Evolutionary conservation across 2,113 vertebrate genomes (phyloP).

Genomic region (Oreochromis spilurus): DNA sequence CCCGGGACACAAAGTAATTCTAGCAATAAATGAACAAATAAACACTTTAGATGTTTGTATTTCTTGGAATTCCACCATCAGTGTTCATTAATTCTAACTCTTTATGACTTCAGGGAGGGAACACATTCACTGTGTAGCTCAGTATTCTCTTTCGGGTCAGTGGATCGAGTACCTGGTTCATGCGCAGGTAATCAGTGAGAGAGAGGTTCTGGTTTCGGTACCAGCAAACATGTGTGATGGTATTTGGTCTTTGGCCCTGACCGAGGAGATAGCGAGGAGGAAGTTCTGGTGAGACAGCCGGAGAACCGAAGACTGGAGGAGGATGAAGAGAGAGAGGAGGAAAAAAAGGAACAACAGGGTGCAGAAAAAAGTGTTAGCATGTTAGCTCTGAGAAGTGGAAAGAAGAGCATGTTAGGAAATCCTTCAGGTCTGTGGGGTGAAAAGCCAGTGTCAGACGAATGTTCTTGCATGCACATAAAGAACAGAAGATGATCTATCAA

Average conservation of each 20-base stretch:
- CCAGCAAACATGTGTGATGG: slow-evolving; percentile 94
- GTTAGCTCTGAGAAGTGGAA: slow-evolving; percentile 18
- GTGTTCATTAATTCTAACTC: not conserved
- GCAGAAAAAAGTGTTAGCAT: slow-evolving; percentile 39
- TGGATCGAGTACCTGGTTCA: slow-evolving; percentile 85
- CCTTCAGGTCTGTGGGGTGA: slow-evolving; percentile 29
- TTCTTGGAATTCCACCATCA: not conserved
- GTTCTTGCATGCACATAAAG: not conserved
- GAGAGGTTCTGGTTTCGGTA: slow-evolving; percentile 93
- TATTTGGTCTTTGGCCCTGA: slow-evolving; percentile 88
- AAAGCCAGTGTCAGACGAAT: not conserved
- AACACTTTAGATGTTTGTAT: not conserved
- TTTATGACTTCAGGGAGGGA: not conserved
- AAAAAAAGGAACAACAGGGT: not conserved
- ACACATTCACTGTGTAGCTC: not conserved
- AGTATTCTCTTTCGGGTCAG: not conserved
- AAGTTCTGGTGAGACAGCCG: slow-evolving; percentile 83
- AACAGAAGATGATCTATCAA: not conserved
- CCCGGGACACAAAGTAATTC: not conserved
- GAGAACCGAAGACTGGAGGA: slow-evolving; percentile 80
- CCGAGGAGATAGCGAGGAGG: slow-evolving; percentile 87
- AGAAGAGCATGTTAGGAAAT: not conserved
- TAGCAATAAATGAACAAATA: not conserved
- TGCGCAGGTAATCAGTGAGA: slow-evolving; percentile 86
- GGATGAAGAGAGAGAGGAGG: not conserved